phyloP scores from a whole-genome alignment of 1,140 invertebrate species.

The Papilio dardanus region DNA sequence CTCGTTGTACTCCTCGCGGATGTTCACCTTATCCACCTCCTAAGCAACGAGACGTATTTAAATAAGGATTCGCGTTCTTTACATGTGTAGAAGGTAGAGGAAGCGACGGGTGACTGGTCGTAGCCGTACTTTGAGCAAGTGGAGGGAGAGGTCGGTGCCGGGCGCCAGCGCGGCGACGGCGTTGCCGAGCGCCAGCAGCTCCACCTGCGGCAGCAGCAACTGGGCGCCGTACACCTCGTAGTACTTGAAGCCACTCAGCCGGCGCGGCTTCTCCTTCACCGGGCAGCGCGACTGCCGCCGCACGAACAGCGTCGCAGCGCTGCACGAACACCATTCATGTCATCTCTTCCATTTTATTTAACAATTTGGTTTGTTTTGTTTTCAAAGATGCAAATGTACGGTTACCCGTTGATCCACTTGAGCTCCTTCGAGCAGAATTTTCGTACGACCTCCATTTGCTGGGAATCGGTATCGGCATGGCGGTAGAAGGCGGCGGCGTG shows the following conservation, averaged over 20 bases:
- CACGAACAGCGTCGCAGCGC: background rate
- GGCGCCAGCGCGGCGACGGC: background rate
- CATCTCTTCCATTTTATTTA: too few relatives aligned
- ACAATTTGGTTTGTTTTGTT: too few relatives aligned
- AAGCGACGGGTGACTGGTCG: too few relatives aligned
- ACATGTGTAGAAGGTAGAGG: background rate
- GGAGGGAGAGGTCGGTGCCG: background rate
- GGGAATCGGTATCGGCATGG: background rate
- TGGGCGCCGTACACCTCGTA: background rate
- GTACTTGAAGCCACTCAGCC: background rate
- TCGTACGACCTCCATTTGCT: background rate
- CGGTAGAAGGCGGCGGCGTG: slow-evolving; percentile 7
- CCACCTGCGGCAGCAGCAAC: background rate
- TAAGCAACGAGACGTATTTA: background rate
- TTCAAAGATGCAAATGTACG: too few relatives aligned
- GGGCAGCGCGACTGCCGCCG: background rate
- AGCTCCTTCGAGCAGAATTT: background rate
- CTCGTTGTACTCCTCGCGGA: background rate
- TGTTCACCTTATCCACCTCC: background rate
- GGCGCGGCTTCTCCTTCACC: background rate
- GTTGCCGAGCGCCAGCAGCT: background rate
- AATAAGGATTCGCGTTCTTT: too few relatives aligned
- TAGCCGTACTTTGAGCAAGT: background rate
- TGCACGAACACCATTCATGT: background rate
- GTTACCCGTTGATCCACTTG: background rate